phyloP scores from a whole-genome alignment of 2,797 vertebrate genomes.

The Thamnophis elegans region DNA sequence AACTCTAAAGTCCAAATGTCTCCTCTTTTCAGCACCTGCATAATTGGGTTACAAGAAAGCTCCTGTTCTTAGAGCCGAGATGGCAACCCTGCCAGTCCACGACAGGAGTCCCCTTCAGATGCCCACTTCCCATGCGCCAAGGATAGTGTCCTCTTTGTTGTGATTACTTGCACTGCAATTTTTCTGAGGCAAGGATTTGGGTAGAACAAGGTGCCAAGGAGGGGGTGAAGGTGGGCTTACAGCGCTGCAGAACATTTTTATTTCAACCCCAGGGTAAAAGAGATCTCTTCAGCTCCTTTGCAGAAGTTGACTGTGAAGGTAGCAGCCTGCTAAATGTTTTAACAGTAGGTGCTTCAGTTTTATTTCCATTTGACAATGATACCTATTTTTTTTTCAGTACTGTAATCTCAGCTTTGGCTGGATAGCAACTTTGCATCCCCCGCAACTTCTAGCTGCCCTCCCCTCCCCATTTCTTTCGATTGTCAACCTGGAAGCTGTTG shows the following conservation, averaged over 20 bases:
- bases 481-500: neutral
- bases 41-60: neutral
- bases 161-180: neutral
- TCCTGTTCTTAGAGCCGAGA: neutral
- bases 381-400: accelerated
- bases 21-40: neutral
- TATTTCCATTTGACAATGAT: neutral
- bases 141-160: neutral
- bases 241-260: too few relatives aligned
- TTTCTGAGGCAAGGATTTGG: neutral
- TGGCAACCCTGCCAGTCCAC: neutral
- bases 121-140: neutral
- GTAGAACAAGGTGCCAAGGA: neutral
- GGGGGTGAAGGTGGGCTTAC: neutral
- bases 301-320: neutral
- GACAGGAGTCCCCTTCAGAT: neutral
- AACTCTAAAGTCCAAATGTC: neutral
- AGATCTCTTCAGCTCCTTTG: neutral
- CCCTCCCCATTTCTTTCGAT: neutral
- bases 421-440: neutral
- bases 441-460: neutral
- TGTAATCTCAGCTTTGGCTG: neutral
- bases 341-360: neutral
- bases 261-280: neutral
- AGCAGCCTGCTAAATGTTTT: neutral